These are phyloP conservation scores for Ovibos moschatus DNA, from an alignment of 2,113 vertebrate species.

Conservation along the genomic window DNA sequence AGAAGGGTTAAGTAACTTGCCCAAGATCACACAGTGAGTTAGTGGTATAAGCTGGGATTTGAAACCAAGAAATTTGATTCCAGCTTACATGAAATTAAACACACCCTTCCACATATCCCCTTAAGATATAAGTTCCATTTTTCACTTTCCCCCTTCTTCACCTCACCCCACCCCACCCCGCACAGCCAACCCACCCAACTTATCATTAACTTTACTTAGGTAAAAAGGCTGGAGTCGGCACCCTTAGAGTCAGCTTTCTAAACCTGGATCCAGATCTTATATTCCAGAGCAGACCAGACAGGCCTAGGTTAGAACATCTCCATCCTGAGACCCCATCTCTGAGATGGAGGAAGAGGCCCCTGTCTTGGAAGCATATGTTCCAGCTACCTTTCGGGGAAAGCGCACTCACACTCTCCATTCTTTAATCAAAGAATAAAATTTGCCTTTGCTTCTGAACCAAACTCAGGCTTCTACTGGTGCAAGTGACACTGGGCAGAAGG, in stretches of 20 bases:
- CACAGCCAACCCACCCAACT: not conserved
- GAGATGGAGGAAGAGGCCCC: not conserved
- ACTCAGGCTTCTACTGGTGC: not conserved
- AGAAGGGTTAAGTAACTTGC: not conserved
- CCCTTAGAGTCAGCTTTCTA: not conserved
- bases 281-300: not conserved
- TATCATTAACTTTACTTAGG: not conserved
- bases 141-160: not conserved
- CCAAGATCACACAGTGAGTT: not conserved
- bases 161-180: not conserved
- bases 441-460: not conserved
- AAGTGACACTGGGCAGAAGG: not conserved
- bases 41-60: not conserved
- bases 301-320: not conserved
- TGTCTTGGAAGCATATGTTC: not conserved
- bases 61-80: not conserved
- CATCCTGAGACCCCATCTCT: not conserved
- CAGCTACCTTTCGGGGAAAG: not conserved
- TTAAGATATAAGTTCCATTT: not conserved
- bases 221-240: not conserved
- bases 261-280: not conserved
- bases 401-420: rapidly evolving
- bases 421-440: not conserved
- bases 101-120: not conserved
- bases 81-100: slow-evolving; percentile 6